Conservation (phyloP, 2,888 invertebrate genomes). For the Philonicus albiceps region DNA sequence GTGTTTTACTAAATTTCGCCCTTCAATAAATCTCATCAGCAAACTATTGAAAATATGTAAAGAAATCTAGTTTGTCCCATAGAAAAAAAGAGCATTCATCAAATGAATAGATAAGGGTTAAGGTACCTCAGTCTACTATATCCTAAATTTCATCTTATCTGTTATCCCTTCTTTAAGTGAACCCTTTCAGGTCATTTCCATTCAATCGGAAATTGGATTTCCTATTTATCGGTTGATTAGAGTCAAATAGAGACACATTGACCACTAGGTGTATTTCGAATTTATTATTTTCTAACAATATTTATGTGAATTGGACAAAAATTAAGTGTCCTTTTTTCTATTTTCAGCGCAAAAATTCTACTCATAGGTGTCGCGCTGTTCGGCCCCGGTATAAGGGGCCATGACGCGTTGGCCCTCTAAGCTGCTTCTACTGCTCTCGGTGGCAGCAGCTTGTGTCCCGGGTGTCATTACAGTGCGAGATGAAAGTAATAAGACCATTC, state of each 20-base stretch:
- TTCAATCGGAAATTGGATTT: not conserved
- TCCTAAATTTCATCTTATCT: not conserved
- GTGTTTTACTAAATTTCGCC: not conserved
- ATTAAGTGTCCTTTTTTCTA: constrained; percentile 47
- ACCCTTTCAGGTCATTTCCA: not conserved
- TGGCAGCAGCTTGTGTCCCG: constrained; percentile 67
- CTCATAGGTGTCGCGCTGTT: constrained; percentile 70
- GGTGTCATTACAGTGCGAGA: constrained; percentile 62
- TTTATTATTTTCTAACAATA: not conserved
- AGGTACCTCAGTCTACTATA: not conserved
- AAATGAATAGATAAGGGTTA: not conserved
- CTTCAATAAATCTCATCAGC: not conserved
- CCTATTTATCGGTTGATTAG: not conserved
- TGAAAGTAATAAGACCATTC: constrained; percentile 64
- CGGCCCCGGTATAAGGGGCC: constrained; percentile 67
- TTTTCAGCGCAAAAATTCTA: constrained; percentile 63
- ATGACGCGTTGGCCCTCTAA: constrained; percentile 66
- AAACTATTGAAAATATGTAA: not conserved
- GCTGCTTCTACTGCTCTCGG: constrained; percentile 72
- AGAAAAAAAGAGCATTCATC: not conserved
- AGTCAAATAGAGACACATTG: not conserved
- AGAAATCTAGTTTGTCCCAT: too few relatives aligned
- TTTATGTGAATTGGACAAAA: not conserved
- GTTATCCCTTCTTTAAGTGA: not conserved
- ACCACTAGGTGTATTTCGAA: not conserved